Base-by-base conservation (phyloP, 2,888 invertebrate genomes). In the Saturnia japonica region DNA sequence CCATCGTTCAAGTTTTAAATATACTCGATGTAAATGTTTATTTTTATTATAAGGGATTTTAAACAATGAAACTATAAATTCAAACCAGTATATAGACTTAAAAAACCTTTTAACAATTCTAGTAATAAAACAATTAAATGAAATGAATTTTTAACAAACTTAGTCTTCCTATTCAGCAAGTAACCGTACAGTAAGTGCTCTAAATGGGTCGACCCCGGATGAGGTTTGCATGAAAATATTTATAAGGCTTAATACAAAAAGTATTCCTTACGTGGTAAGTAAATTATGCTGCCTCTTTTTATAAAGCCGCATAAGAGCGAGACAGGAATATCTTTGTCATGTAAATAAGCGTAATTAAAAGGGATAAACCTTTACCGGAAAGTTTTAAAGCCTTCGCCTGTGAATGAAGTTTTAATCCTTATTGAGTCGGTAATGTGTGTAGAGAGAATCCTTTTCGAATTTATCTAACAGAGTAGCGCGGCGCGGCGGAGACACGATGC, bases 351-450 rank as follows among this genome's bases (percentile, higher is more conserved):
- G 82, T 85, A 89, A 88, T 88, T 87, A 88, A 87, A 88, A 87
- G 85, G 85, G 86, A 88, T 88, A 86, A 89, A 84, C 87, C 85
- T 78, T 88, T 84, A 87, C 82, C 77, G 78, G 71, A 82, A 88
- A 89, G 83, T 89, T 90, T 85, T 82, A 83, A 88, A 86, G 85
- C 86, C 85, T 86, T 83, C 82, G 81, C 79, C 85, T 85, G 80
- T 78, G 83, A 88, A 90, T 88, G 85, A 89, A 91, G 88, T 90
- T 90, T 88, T 89, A 91, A 92, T 91, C 89, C 87, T 88, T 90
- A 92, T 91, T 87, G 91, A 91, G 91, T 90, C 88, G 85, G 85
- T 89, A 88, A 90, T 88, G 84, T 83, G 85, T 89, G 82, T 81
- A 81, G 82, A 79, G 82, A 82, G 85, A 88, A 90, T 88, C 89